Percentiles rank a stretch among this genome's conserved stretches.
Evolutionary conservation across 2,888 invertebrate genomes (phyloP).

Genomic region (Tetragonula carbonaria): DNA sequence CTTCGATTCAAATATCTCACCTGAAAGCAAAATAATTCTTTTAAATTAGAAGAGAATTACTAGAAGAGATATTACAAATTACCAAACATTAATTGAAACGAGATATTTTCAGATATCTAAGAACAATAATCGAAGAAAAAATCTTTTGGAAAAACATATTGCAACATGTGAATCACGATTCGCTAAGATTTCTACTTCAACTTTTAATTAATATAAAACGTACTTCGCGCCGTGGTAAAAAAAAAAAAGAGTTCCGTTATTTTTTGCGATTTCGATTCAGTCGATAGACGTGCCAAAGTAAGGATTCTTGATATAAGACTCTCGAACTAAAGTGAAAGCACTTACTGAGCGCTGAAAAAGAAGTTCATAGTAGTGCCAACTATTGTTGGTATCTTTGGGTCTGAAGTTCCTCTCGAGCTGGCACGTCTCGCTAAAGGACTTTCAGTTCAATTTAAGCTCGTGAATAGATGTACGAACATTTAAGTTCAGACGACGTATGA

Average conservation of each 20-base stretch:
- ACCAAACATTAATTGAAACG: too few species aligned
- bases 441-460: conserved; percentile 10
- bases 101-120: too few species aligned
- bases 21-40: not conserved
- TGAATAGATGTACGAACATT: not conserved
- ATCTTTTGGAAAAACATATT: too few species aligned
- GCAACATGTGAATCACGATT: too few species aligned
- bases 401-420: not conserved
- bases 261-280: not conserved
- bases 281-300: not conserved
- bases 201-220: not conserved
- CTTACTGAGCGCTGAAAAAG: conserved; percentile 1
- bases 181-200: not conserved
- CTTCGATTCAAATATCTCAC: not conserved
- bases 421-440: not conserved
- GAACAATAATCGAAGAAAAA: too few species aligned
- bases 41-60: too few species aligned
- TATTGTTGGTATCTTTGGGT: conserved; percentile 1
- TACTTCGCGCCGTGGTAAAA: not conserved
- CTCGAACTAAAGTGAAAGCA: not conserved
- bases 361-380: not conserved
- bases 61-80: too few species aligned
- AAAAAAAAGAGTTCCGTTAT: not conserved
- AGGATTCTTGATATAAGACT: not conserved
- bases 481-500: not conserved